Conservation (phyloP, 2,797 vertebrate species). For the Neosilurus mollespiculum region DNA sequence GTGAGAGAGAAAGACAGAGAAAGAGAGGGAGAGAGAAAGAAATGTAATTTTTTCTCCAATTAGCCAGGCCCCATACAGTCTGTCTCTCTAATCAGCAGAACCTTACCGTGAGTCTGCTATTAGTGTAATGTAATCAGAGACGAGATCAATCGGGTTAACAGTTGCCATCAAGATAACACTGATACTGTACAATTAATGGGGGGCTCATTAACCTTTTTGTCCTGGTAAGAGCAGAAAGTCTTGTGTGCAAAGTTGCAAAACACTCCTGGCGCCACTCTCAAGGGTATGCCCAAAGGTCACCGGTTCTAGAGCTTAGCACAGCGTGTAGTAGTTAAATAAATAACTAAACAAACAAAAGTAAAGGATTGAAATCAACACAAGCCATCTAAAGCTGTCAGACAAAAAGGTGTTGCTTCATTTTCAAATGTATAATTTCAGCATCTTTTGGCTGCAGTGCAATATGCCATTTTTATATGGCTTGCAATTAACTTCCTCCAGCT, state of each 20-base stretch:
- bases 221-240: slow-evolving; percentile 27
- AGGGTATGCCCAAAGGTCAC: slow-evolving; percentile 38
- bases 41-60: slow-evolving; percentile 43
- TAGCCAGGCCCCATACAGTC: slow-evolving; percentile 49
- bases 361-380: slow-evolving; percentile 31
- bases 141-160: slow-evolving; percentile 57
- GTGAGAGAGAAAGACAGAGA: neutral
- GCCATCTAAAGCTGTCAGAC: slow-evolving; percentile 26
- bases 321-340: slow-evolving; percentile 8
- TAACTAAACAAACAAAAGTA: neutral
- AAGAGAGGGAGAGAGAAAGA: neutral
- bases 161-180: slow-evolving; percentile 49
- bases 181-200: slow-evolving; percentile 35
- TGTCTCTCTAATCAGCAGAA: slow-evolving; percentile 47
- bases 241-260: slow-evolving; percentile 32
- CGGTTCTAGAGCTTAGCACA: slow-evolving; percentile 31
- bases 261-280: slow-evolving; percentile 14
- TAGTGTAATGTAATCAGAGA: slow-evolving; percentile 58
- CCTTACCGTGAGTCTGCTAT: slow-evolving; percentile 48
- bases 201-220: slow-evolving; percentile 56
- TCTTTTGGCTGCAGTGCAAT: slow-evolving; percentile 25
- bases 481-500: slow-evolving; percentile 36
- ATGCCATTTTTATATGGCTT: slow-evolving; percentile 29
- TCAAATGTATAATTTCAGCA: slow-evolving; percentile 31
- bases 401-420: slow-evolving; percentile 39